Evolutionary conservation across 2,797 vertebrate species (phyloP), one percentile per base, ranked within the genome.

Genomic region (Thripadectes ignobilis): DNA sequence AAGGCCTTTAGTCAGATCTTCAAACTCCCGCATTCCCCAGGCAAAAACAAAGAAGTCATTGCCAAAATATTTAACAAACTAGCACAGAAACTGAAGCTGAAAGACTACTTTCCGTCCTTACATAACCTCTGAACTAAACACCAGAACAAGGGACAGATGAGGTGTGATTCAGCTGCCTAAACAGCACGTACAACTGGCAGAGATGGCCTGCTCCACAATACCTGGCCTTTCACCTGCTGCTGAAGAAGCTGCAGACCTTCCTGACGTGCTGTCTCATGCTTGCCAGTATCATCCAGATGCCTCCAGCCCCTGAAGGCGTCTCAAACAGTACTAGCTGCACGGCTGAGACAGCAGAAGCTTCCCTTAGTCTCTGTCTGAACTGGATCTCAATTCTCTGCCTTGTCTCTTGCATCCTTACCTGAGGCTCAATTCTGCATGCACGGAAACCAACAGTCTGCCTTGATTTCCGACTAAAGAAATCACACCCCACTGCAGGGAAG

Each of bases 401-500:
- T 26, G 20, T 21, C 23, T 34, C 11, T 5, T 45, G 9, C 20
- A 62, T 15, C 26, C 30, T 6, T 52, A 61, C 15, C 6, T 1
- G 2, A 46, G 43, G 41, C 29, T 84, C 46, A 86, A 7, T 32
- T 72, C 5, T 5, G 24, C 59, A 76, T 30, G 12, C 58, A 65
- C 5, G 7, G 38, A 68, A 84, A 87, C 13, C 55, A 83, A 23
- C 9, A 55, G 36, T 39, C 68, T 48, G 13, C n/a, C 36, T 45
- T 15, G 11, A 63, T 11, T 74, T 34, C 20, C 1, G 9, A 79
- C 24, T 45, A 66, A 68, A 85, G 15, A 22, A 89, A 69, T 39
- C 68, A 45, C n/a, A 45, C 3, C 32, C 41, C 48, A 8, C 11
- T 13, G 4, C 2, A 76, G 0, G 49, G 29, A 55, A 62, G 6